Evolutionary conservation across 2,113 vertebrate genomes (phyloP).

Genomic region (Asarcornis scutulata): DNA sequence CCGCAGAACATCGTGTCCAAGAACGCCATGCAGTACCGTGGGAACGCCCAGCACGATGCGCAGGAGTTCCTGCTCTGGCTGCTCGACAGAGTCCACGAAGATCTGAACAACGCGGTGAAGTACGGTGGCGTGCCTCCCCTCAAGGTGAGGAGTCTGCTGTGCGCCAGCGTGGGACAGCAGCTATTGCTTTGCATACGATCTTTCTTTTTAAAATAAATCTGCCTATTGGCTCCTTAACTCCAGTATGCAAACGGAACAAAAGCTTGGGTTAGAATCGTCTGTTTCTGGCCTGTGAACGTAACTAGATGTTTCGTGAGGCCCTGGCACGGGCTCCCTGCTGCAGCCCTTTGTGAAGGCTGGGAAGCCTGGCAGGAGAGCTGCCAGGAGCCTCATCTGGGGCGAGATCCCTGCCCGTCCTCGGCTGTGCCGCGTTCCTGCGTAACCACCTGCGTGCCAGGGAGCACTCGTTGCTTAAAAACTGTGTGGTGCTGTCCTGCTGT

Average conservation of each 20-base stretch:
- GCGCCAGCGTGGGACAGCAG: fast-evolving
- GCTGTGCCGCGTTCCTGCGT: fast-evolving
- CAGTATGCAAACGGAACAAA: background rate
- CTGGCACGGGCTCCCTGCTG: background rate
- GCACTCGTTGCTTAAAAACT: background rate
- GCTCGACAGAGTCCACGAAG: conserved; percentile 95
- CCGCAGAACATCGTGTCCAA: conserved; percentile 91
- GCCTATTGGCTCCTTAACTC: background rate
- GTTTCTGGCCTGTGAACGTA: background rate
- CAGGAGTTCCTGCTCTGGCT: conserved; percentile 99
- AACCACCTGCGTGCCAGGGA: background rate
- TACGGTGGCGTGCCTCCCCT: conserved; percentile 79
- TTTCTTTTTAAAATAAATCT: background rate
- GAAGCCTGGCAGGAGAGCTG: background rate
- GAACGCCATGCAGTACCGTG: conserved; percentile 93
- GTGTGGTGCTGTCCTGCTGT: background rate
- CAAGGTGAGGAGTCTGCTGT: conserved; percentile 77
- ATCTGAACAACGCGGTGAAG: conserved; percentile 87
- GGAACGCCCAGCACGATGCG: conserved; percentile 95
- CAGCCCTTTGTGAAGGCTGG: background rate
- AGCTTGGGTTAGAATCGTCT: background rate
- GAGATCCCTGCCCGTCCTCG: background rate
- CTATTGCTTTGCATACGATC: background rate
- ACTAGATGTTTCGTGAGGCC: background rate
- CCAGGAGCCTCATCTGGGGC: fast-evolving